These are phyloP conservation scores for Diarsia brunnea DNA, from an alignment of 2,888 invertebrate species.

Conservation along the genomic window DNA sequence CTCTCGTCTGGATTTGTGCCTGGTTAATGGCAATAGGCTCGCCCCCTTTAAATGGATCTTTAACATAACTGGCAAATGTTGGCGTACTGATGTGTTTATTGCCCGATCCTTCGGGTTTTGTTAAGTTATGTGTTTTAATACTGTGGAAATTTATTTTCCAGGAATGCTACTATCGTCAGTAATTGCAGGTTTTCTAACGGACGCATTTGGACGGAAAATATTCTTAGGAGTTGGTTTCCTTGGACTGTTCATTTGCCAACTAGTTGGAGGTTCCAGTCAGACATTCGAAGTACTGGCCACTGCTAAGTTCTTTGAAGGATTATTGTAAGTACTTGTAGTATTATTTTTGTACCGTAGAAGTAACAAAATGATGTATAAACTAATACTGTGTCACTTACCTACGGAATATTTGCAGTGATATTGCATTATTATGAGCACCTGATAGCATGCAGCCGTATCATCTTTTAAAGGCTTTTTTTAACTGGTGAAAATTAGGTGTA, in stretches of 20 bases:
- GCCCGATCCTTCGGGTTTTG: no score
- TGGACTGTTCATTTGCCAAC: constrained; percentile 76
- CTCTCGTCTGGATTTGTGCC: no score
- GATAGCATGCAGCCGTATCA: no score
- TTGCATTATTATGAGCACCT: no score
- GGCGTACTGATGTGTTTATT: no score
- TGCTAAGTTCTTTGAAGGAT: constrained; percentile 82
- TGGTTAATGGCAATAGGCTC: no score
- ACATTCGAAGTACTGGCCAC: constrained; percentile 76
- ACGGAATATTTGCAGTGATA: no score
- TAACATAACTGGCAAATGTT: no score
- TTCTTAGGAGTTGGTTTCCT: constrained; percentile 77
- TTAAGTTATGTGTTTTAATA: background rate
- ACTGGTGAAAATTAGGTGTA: no score
- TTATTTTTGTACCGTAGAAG: background rate
- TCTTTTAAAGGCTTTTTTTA: no score
- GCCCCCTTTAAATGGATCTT: no score
- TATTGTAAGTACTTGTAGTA: constrained; percentile 77
- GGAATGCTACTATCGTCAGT: constrained; percentile 82
- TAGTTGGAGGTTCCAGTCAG: constrained; percentile 79
- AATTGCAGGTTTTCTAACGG: constrained; percentile 82
- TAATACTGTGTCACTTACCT: no score
- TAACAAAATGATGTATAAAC: background rate
- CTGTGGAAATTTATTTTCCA: constrained; percentile 64
- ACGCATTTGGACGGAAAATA: constrained; percentile 82